Evolutionary conservation across 2,797 vertebrate genomes (phyloP).

Genomic region (Gymnocypris eckloni): DNA sequence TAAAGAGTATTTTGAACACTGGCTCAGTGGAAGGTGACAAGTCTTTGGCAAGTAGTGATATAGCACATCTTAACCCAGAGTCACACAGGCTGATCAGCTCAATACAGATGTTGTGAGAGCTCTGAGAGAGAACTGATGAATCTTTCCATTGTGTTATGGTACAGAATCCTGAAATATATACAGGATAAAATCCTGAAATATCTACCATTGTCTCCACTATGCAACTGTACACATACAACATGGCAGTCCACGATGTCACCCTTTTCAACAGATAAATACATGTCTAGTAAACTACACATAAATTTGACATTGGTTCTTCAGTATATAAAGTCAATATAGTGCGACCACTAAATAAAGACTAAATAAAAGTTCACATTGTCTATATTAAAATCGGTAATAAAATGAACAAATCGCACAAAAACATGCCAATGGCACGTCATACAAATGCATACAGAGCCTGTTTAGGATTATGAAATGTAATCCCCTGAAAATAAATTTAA

Average conservation of each 20-base stretch:
- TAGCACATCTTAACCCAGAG: neutral
- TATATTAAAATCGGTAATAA: neutral
- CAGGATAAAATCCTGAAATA: constrained; percentile 14
- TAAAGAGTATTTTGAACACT: neutral
- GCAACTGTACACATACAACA: neutral
- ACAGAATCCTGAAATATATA: neutral
- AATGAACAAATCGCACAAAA: neutral
- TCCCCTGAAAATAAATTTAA: neutral
- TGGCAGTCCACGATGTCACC: neutral
- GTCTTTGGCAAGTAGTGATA: neutral
- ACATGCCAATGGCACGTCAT: neutral
- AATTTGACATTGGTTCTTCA: neutral
- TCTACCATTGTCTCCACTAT: neutral
- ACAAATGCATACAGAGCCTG: neutral
- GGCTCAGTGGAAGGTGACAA: neutral
- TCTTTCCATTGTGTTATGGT: neutral
- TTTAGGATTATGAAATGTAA: neutral
- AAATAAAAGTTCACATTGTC: no score
- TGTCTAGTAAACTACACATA: neutral
- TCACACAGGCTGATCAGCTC: neutral
- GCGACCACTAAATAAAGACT: no score
- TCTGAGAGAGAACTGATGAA: neutral
- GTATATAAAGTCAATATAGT: neutral
- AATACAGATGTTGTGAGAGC: neutral
- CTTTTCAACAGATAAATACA: neutral